These are phyloP conservation scores for Emydoidea blandingii DNA, from an alignment of 2,797 vertebrate genomes.

Conservation along the genomic window DNA sequence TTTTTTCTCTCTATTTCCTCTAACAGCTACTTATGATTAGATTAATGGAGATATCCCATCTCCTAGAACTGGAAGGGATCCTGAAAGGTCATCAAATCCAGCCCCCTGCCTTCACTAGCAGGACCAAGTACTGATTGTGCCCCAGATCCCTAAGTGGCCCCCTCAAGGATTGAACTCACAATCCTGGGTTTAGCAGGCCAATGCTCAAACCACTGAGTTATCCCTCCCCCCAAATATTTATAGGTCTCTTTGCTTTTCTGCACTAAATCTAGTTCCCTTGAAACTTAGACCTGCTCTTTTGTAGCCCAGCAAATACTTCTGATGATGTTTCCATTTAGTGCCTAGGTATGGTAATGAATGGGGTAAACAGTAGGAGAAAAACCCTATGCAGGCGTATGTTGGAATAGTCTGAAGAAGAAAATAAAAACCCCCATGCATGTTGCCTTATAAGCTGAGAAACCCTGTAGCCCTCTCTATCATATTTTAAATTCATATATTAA, in stretches of 20 bases:
- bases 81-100: too few species aligned
- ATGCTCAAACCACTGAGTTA: too few species aligned
- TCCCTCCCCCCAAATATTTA: background rate
- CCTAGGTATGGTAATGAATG: constrained; percentile 48
- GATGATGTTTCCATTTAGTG: background rate
- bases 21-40: background rate
- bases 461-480: background rate
- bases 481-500: background rate
- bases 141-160: too few species aligned
- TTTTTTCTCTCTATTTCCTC: background rate
- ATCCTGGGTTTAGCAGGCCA: too few species aligned
- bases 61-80: too few species aligned
- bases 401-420: background rate
- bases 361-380: constrained; percentile 39
- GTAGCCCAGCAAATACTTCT: background rate
- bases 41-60: too few species aligned
- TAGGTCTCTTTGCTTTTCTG: background rate
- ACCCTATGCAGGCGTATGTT: background rate
- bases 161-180: too few species aligned
- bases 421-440: background rate
- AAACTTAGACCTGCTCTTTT: background rate
- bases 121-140: too few species aligned
- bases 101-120: too few species aligned
- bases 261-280: background rate
- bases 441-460: background rate